Conservation (phyloP, 2,888 invertebrate species). For the Epinotia nisella region DNA sequence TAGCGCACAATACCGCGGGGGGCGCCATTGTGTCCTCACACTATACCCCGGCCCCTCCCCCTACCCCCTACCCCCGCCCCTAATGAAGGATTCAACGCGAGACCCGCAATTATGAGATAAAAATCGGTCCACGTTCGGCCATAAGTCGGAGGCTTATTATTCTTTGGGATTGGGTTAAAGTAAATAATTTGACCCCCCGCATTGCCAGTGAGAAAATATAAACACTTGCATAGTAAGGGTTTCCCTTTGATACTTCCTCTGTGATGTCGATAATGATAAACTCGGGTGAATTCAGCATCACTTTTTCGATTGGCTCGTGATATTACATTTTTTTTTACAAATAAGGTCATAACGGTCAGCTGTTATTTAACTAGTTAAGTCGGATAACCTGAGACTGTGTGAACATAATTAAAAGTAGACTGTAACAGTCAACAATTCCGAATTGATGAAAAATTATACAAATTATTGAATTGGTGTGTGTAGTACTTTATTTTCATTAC, state of each 20-base stretch:
- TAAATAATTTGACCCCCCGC: slow-evolving; percentile 45
- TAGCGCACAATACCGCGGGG: slow-evolving; percentile 63
- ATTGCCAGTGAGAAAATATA: slow-evolving; percentile 13
- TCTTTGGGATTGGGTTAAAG: slow-evolving; percentile 32
- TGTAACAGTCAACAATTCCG: neutral
- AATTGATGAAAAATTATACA: neutral
- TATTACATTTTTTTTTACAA: too few relatives aligned
- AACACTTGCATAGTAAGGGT: neutral
- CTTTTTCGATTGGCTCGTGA: too few relatives aligned
- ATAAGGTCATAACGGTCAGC: too few relatives aligned
- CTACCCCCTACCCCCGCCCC: slow-evolving; percentile 57
- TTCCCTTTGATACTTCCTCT: neutral
- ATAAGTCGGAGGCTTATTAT: slow-evolving; percentile 46
- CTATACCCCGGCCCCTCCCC: slow-evolving; percentile 48
- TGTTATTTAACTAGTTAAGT: too few relatives aligned
- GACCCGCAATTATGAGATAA: slow-evolving; percentile 78
- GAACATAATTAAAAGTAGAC: too few relatives aligned
- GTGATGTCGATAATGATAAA: neutral
- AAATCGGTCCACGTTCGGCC: slow-evolving; percentile 67
- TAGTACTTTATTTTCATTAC: slow-evolving; percentile 2
- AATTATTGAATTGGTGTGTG: neutral
- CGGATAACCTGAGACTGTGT: too few relatives aligned
- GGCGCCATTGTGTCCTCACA: slow-evolving; percentile 49
- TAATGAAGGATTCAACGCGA: slow-evolving; percentile 76
- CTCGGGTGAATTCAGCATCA: too few relatives aligned